These are phyloP conservation scores for Melipona beecheii DNA, from an alignment of 2,888 invertebrate genomes.

Conservation along the genomic window DNA sequence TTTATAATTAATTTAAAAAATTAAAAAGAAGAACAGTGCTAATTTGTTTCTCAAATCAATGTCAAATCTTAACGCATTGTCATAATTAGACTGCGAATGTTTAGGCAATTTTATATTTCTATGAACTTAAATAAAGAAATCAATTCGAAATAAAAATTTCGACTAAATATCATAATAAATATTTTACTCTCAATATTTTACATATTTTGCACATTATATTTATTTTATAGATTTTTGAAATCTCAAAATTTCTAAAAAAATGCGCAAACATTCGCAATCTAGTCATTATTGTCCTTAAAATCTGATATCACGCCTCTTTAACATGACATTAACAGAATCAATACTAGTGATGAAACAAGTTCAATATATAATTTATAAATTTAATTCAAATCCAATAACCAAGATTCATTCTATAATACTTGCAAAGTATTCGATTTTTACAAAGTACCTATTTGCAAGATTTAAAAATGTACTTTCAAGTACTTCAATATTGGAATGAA, in stretches of 20 bases:
- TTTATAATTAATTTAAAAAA: rapidly evolving
- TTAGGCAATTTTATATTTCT: too few species aligned
- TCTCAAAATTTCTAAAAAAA: too few species aligned
- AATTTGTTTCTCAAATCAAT: neutral
- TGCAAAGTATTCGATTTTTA: neutral
- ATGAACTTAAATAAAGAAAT: too few species aligned
- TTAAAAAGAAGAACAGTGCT: rapidly evolving
- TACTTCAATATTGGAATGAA: neutral
- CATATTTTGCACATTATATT: too few species aligned
- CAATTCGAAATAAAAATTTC: too few species aligned
- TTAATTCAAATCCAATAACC: neutral
- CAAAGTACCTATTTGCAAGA: neutral
- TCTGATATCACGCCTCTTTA: neutral
- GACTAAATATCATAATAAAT: too few species aligned
- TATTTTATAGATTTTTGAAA: too few species aligned
- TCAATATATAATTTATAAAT: neutral
- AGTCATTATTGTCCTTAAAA: neutral
- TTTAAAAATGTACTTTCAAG: neutral
- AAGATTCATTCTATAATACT: neutral
- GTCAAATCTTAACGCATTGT: neutral
- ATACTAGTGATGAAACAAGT: neutral
- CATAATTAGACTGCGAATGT: too few species aligned
- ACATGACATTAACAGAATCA: neutral
- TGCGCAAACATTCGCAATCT: too few species aligned
- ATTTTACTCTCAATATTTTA: too few species aligned